These are phyloP conservation scores for Chiridota heheva DNA, from an alignment of 35 echinoderm and acorn worm species.

Conservation along the genomic window DNA sequence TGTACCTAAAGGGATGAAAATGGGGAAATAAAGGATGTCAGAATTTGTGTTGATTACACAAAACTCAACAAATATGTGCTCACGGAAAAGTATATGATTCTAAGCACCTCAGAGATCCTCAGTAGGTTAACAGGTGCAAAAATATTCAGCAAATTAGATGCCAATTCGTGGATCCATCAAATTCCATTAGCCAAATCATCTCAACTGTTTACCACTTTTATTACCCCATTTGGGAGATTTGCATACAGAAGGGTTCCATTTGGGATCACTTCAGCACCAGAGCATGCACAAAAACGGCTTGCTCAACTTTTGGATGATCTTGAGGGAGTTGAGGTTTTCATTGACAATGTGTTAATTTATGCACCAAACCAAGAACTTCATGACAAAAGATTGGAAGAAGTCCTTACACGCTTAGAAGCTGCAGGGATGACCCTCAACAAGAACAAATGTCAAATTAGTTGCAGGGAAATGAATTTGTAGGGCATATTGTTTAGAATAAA, in stretches of 20 bases:
- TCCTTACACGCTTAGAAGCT: conserved; percentile 19
- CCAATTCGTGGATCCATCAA: conserved; percentile 26
- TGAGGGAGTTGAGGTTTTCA: conserved; percentile 36
- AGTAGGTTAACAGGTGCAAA: neutral
- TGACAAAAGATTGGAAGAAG: conserved; percentile 42
- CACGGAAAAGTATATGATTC: conserved; percentile 2
- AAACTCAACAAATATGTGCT: conserved; percentile 23
- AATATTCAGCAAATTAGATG: conserved; percentile 25
- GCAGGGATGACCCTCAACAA: conserved; percentile 61
- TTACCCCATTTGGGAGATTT: conserved; percentile 45
- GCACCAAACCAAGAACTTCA: conserved; percentile 43
- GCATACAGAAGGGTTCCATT: conserved; percentile 6
- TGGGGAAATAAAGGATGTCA: conserved; percentile 5
- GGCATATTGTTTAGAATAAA: conserved; percentile 25
- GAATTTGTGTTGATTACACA: conserved; percentile 15
- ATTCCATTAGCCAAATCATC: conserved; percentile 14
- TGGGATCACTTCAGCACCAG: conserved; percentile 14
- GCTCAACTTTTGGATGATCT: conserved; percentile 2
- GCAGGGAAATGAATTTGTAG: conserved; percentile 32
- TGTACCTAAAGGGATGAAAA: conserved; percentile 2
- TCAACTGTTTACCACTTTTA: conserved; percentile 42
- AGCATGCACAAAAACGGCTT: conserved; percentile 28
- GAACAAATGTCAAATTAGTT: conserved; percentile 37
- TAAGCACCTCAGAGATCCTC: neutral
- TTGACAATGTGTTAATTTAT: conserved; percentile 48